These are phyloP conservation scores for Protula sp. DNA, from an alignment of 2,888 invertebrate genomes.

Conservation along the genomic window DNA sequence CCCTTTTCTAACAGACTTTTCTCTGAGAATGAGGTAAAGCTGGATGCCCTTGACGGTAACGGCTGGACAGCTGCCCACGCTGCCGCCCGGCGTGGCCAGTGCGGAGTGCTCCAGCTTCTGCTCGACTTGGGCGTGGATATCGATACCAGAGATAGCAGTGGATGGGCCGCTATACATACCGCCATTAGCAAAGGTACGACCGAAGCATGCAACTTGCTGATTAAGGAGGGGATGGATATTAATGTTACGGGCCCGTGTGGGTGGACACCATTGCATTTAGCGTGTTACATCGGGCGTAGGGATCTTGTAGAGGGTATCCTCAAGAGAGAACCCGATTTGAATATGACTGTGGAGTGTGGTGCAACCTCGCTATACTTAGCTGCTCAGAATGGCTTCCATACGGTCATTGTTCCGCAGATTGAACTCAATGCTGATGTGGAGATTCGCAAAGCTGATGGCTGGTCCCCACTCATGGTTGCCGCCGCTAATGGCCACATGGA, in stretches of 20 bases:
- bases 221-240: conserved; percentile 7
- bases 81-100: conserved; percentile 11
- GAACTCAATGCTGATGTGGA: conserved; percentile 7
- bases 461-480: conserved; percentile 21
- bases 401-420: not conserved
- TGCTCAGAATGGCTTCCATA: conserved; percentile 14
- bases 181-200: conserved; percentile 16
- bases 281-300: conserved; percentile 5
- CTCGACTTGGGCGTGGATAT: conserved; percentile 8
- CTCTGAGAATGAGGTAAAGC: conserved; percentile 4
- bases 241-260: conserved; percentile 15
- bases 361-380: conserved; percentile 21
- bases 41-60: conserved; percentile 16
- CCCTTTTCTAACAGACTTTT: too few species aligned
- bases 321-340: not conserved
- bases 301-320: conserved; percentile 14
- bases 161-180: conserved; percentile 21
- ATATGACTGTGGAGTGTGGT: not conserved
- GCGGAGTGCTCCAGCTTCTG: conserved; percentile 10
- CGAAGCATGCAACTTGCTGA: conserved; percentile 1
- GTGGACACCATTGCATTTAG: conserved; percentile 22
- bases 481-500: conserved; percentile 14
- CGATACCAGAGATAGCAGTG: conserved; percentile 10
- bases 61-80: conserved; percentile 21
- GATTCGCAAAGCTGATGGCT: conserved; percentile 12